Evolutionary conservation across 1,140 invertebrate species (phyloP), one percentile per base, ranked within the genome.

Genomic region (Lasioglossum albipes): DNA sequence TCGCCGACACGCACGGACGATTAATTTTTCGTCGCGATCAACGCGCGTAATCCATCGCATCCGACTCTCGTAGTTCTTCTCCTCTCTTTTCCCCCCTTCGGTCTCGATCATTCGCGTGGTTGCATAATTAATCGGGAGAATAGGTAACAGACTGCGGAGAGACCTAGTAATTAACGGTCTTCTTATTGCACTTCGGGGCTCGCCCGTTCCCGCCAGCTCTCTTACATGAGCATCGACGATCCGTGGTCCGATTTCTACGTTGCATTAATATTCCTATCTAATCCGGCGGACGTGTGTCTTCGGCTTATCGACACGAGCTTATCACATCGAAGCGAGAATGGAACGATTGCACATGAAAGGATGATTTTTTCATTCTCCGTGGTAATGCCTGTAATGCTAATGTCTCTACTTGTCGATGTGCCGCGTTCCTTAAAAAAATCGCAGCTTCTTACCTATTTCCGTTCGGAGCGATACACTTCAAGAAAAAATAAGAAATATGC

Each of bases 91-190:
- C 1, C 9, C 45, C 10, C 45, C 36, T 36, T 36, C 36, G 36
- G 45, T 49, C 45, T 49, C 45, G 10, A 2, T 49, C 45, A 10
- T 45, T 12, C 42, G 42, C 54, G 16, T 54, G 57, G 36, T 73
- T 73, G 70, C 70, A 79, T 79, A 79, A 73, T 79, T 73, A 79
- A 79, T 79, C 31, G 70, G 57, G 57, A n/a, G 31, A 54, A 49
- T 68, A 42, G 41, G 59, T 36, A 27, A 79, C 65, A 77, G 36
- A 73, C 36, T 18, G 27, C 36, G 20, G 36, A 18, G 2, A 52
- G 76, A 65, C 61, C n/a, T n/a, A 16, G 59, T 61, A 79, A 72
- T 79, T 79, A 79, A 27, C 13, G 45, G 10, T 45, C 36, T 27
- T 79, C 45, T 79, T 79, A 57, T 79, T 79, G 65, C 45, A 42